Evolutionary conservation across 2,888 invertebrate species (phyloP), one percentile per base, ranked within the genome.

Genomic region (Matsumyia berberina): DNA sequence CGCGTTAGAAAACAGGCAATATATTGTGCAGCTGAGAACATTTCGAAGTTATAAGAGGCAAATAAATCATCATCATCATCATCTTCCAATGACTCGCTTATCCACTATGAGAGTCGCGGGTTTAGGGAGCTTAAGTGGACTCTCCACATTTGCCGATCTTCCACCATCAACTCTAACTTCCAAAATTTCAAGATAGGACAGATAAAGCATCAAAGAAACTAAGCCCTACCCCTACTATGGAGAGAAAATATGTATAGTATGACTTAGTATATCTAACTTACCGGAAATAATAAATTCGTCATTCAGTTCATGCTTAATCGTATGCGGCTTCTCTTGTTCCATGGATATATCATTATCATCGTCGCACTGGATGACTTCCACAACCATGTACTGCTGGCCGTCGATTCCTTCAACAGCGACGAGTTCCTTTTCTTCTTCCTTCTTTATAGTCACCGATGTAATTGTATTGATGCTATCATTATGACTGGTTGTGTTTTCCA

Each of bases 331-430:
- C 0, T 46, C 64, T 9, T 39, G 5, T 5, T 64, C 77, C 11
- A 35, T 29, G 3, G 49, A 8, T 3, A 79, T 2, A 5, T 94
- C 94, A 5, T 93, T 93, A 86, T 94, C 95, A 87, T 95, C 95
- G 66, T 95, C 95, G 87, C 93, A 93, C 17, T 96, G 96, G 51
- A 97, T 96, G 8, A 97, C 97, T 92, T 97, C 97, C 11, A 97
- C 92, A n/a, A 97, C 97, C 58, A 97, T 97, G 88, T 96, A 97
- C 90, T 96, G 96, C 87, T 96, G 96, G 0, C 96, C 96, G 90
- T 95, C 95, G 5, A 94, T 93, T 24, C 94, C 94, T 89, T 95
- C 94, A 0, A 95, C 94, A 5, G 95, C 93, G 92, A 95, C 93
- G 90, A 95, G 87, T 33, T 89, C 88, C 1, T 87, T 86, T 11